Percentiles rank a stretch among this genome's conserved stretches.
Evolutionary conservation across 2,888 invertebrate genomes (phyloP).

Genomic region (Lasioglossum oenotherae): DNA sequence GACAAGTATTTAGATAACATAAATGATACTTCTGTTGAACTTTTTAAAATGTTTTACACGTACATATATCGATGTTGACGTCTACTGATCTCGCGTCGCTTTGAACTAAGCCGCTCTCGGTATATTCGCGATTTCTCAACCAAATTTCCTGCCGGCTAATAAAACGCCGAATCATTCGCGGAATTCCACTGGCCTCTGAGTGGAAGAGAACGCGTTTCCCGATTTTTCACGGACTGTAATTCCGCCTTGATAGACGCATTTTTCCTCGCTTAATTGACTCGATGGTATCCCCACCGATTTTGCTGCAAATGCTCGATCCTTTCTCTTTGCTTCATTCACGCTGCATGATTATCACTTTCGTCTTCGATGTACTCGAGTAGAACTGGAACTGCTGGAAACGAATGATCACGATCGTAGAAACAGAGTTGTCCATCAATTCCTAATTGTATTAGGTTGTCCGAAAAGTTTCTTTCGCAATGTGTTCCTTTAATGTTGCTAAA

Average conservation of each 20-base stretch:
- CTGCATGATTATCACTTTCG: constrained; percentile 9
- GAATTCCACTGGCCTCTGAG: constrained; percentile 15
- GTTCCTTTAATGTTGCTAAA: no score
- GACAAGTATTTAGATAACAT: not conserved
- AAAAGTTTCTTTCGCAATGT: no score
- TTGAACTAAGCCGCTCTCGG: constrained; percentile 56
- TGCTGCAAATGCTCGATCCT: not conserved
- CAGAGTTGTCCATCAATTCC: no score
- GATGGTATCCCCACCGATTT: not conserved
- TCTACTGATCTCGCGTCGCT: constrained; percentile 53
- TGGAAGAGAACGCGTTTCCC: not conserved
- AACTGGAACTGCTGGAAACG: no score
- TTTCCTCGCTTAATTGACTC: not conserved
- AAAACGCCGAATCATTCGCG: constrained; percentile 34
- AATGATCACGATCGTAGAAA: no score
- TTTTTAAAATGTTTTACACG: not conserved
- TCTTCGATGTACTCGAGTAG: not conserved
- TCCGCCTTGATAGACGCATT: not conserved
- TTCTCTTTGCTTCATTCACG: constrained; percentile 11
- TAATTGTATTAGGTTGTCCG: no score
- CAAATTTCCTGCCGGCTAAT: constrained; percentile 61
- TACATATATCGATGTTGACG: not conserved
- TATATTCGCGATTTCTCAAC: constrained; percentile 48
- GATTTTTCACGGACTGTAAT: not conserved
- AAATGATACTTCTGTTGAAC: not conserved